Conservation (phyloP, 2,888 invertebrate species). For the Gymnoscelis rufifasciata region DNA sequence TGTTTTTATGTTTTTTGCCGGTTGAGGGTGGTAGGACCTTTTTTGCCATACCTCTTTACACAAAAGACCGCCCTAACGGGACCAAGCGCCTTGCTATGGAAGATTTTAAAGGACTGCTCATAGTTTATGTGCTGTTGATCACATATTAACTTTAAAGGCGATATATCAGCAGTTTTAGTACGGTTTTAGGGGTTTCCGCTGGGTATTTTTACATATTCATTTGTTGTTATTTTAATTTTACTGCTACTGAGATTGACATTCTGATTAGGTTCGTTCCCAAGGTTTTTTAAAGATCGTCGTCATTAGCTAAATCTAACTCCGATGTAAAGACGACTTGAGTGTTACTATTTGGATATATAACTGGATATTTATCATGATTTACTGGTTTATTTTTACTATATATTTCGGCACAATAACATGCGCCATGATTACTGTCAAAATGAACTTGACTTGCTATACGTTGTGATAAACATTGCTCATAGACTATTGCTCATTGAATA, state of each 20-base stretch:
- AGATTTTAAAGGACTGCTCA: constrained; percentile 27
- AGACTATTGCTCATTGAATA: no score
- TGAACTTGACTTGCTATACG: no score
- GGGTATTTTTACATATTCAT: constrained; percentile 9
- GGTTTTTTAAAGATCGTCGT: no score
- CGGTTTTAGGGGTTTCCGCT: constrained; percentile 13
- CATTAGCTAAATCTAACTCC: no score
- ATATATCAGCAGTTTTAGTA: constrained; percentile 17
- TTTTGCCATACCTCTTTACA: constrained; percentile 53
- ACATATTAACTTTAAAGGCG: constrained; percentile 11
- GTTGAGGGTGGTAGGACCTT: constrained; percentile 59
- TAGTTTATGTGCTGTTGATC: constrained; percentile 29
- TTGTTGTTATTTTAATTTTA: neutral
- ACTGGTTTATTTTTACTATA: no score
- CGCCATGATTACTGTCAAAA: no score
- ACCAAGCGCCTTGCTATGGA: constrained; percentile 37
- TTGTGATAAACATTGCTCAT: no score
- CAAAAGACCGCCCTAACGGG: constrained; percentile 73
- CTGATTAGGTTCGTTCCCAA: neutral
- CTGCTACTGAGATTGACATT: neutral
- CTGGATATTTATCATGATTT: no score
- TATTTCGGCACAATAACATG: no score
- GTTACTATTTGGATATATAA: no score
- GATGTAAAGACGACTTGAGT: no score
- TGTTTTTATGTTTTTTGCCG: constrained; percentile 69